These are phyloP conservation scores for Paramacrobiotus metropolitanus DNA, from an alignment of 1,140 invertebrate genomes.

Conservation along the genomic window DNA sequence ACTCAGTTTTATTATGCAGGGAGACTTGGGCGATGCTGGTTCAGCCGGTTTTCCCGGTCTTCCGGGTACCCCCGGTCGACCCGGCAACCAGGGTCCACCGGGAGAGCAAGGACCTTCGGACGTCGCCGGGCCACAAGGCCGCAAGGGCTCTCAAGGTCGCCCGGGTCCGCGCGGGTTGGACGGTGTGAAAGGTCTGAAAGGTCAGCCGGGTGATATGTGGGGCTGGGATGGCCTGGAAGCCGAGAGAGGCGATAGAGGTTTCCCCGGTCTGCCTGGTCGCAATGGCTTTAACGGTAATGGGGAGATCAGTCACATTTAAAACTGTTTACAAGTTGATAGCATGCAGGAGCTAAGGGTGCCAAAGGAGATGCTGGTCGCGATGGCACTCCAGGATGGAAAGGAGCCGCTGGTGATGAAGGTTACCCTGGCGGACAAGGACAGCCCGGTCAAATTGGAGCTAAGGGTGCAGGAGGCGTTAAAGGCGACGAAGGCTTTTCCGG, in stretches of 20 bases:
- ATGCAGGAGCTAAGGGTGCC: constrained; percentile 15
- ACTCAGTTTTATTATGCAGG: not conserved
- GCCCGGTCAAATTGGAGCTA: constrained; percentile 6
- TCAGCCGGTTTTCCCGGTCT: not conserved
- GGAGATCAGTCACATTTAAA: too few species aligned
- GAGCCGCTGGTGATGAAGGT: constrained; percentile 10
- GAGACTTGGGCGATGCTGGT: not conserved
- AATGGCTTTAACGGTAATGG: constrained; percentile 10
- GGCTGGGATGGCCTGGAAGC: too few species aligned
- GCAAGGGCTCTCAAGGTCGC: constrained; percentile 6
- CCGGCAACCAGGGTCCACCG: not conserved
- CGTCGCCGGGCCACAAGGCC: not conserved
- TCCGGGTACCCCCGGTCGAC: not conserved
- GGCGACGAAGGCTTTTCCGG: constrained; percentile 15
- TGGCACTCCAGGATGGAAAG: not conserved
- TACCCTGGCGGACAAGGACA: constrained; percentile 15
- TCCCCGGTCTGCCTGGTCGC: not conserved
- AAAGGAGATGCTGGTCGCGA: not conserved
- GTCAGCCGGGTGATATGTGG: constrained; percentile 14
- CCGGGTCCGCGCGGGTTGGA: not conserved
- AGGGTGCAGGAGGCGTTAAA: constrained; percentile 16
- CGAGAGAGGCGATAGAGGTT: constrained; percentile 12
- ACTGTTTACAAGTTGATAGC: too few species aligned
- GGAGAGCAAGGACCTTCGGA: not conserved
- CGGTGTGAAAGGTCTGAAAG: constrained; percentile 18